Evolutionary conservation across 1,140 invertebrate genomes (phyloP).

Genomic region (Akabosia matsudoensis): DNA sequence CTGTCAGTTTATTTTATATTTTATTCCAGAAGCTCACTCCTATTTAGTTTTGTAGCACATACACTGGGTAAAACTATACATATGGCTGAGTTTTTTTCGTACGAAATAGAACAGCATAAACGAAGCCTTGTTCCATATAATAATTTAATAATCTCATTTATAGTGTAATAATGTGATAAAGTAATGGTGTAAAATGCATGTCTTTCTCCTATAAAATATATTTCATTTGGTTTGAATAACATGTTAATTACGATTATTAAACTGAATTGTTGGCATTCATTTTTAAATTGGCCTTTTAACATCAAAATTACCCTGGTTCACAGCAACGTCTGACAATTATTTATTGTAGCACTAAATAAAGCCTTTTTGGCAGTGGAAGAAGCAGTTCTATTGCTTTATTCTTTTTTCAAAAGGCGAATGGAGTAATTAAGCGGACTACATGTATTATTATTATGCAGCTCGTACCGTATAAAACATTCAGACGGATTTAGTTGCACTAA

Average conservation of each 20-base stretch:
- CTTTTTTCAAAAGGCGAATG: not conserved
- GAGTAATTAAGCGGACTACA: not conserved
- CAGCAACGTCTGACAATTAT: not conserved
- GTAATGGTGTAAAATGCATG: not conserved
- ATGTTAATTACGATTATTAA: constrained; percentile 9
- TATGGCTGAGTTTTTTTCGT: too few relatives aligned
- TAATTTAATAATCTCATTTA: not conserved
- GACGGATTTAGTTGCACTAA: not conserved
- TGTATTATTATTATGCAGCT: not conserved
- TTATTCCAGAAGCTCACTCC: not conserved
- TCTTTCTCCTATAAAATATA: not conserved
- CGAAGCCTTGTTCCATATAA: not conserved
- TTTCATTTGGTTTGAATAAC: not conserved
- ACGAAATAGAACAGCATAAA: too few relatives aligned
- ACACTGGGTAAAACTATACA: too few relatives aligned
- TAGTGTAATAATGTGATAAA: not conserved
- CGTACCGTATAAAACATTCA: not conserved
- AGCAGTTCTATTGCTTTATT: too few relatives aligned
- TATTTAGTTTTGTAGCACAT: not conserved
- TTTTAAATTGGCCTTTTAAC: constrained; percentile 8
- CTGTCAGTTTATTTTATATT: constrained; percentile 5
- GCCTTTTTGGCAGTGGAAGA: not conserved
- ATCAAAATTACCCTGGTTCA: constrained; percentile 1
- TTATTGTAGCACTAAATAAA: not conserved
- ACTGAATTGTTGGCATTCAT: not conserved